Evolutionary conservation across 1,140 invertebrate genomes (phyloP).

Genomic region (Macrocentrus cingulum): DNA sequence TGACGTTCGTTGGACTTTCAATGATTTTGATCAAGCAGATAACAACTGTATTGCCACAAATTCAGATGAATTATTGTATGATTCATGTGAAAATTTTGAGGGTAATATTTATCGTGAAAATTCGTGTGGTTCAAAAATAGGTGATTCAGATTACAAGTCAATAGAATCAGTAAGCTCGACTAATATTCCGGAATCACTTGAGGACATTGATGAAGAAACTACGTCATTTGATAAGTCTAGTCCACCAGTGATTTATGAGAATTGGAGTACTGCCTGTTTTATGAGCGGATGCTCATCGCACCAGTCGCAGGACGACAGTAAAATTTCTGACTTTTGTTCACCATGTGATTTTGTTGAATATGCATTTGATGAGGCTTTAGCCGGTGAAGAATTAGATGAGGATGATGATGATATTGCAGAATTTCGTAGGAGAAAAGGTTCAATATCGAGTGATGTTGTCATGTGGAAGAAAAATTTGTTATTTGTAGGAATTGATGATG

Average conservation of each 20-base stretch:
- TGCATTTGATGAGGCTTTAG: neutral
- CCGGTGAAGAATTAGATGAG: neutral
- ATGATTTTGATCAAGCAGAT: conserved; percentile 11
- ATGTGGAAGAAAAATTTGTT: conserved; percentile 28
- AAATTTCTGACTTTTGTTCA: conserved; percentile 18
- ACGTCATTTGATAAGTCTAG: conserved; percentile 17
- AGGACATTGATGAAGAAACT: conserved; percentile 11
- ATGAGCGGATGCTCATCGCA: conserved; percentile 15
- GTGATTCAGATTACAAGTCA: conserved; percentile 21
- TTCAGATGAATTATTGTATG: conserved; percentile 19
- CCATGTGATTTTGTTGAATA: conserved; percentile 13
- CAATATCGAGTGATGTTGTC: conserved; percentile 26
- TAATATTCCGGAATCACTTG: neutral
- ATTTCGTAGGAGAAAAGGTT: conserved; percentile 27
- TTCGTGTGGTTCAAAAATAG: neutral
- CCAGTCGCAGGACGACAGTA: conserved; percentile 8
- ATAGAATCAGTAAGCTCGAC: conserved; percentile 13
- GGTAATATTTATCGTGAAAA: neutral
- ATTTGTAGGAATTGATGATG: conserved; percentile 18
- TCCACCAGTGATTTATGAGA: conserved; percentile 16
- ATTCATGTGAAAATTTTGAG: conserved; percentile 20
- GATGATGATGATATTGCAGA: conserved; percentile 11
- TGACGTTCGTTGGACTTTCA: conserved; percentile 3
- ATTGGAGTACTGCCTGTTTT: conserved; percentile 15
- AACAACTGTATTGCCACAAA: conserved; percentile 2